phyloP scores from a whole-genome alignment of 2,888 invertebrate genomes.

The Biston stratarius region DNA sequence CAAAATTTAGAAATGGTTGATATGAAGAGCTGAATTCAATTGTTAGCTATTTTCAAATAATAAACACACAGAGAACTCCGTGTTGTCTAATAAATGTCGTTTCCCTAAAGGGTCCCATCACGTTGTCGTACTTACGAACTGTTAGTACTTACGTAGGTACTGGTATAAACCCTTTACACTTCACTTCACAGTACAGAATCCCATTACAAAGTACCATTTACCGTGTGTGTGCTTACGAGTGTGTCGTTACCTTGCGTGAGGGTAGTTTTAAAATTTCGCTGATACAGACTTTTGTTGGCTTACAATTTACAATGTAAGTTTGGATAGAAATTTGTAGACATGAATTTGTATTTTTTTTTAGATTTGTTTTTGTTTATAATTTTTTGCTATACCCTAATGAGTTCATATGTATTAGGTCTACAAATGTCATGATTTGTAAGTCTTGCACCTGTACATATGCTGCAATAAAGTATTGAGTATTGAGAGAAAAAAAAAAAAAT shows the following conservation, averaged over 20 bases:
- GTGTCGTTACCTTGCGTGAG: conserved; percentile 30
- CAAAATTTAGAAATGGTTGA: no score
- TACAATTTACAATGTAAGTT: conserved; percentile 20
- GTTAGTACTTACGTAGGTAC: not conserved
- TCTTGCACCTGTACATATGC: no score
- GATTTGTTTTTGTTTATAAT: not conserved
- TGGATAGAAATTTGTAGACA: not conserved
- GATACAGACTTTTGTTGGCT: conserved; percentile 31
- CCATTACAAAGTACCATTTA: conserved; percentile 28
- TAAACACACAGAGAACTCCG: not conserved
- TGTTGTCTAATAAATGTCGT: conserved; percentile 4
- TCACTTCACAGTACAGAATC: conserved; percentile 18
- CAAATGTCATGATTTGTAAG: no score
- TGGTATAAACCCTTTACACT: conserved; percentile 11
- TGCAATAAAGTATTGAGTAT: no score
- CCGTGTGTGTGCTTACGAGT: conserved; percentile 34
- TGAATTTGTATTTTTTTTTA: not conserved
- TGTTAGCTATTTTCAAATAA: not conserved
- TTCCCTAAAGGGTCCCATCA: conserved; percentile 8
- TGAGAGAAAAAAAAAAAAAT: no score
- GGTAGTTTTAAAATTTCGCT: conserved; percentile 37
- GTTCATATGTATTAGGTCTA: not conserved
- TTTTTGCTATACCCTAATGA: not conserved
- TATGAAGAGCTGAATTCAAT: no score
- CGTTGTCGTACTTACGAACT: conserved; percentile 7